Conservation (phyloP, 64 coral and sea anemone species). For the Cladopsammia gracilis region DNA sequence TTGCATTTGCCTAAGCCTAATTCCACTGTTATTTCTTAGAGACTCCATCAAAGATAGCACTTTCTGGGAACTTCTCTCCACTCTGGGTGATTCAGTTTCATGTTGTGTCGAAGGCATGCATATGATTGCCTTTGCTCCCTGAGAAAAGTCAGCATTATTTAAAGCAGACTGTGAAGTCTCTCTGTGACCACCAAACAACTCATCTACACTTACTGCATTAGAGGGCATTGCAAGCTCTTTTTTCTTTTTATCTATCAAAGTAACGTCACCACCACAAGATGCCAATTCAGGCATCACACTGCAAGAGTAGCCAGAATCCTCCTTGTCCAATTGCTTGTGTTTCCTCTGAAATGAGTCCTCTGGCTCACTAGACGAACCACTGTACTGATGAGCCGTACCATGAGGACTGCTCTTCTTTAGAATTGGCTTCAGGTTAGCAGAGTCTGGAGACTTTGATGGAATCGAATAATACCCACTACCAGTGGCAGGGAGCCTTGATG, state of each 20-base stretch:
- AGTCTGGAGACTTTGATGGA: background rate
- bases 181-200: background rate
- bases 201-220: background rate
- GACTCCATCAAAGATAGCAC: background rate
- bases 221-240: background rate
- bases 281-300: background rate
- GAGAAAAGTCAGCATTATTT: background rate
- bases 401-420: slow-evolving; percentile 73
- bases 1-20: too few species aligned
- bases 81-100: background rate
- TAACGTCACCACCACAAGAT: background rate
- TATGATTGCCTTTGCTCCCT: background rate
- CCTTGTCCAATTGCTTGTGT: background rate
- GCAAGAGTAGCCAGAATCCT: background rate
- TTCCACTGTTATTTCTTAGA: background rate
- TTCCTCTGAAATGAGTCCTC: slow-evolving; percentile 36
- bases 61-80: background rate
- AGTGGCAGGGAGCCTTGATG: slow-evolving; percentile 92
- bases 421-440: slow-evolving; percentile 79
- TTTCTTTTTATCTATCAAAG: too few species aligned
- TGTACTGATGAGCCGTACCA: background rate
- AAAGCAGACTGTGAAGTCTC: background rate
- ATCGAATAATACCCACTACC: slow-evolving; percentile 53
- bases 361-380: slow-evolving; percentile 62
- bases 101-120: background rate